A percentile compares a stretch with the other conserved stretches of the same genome.
phyloP scores from a whole-genome alignment of 2,888 invertebrate species.

The Pristionchus mayeri region DNA sequence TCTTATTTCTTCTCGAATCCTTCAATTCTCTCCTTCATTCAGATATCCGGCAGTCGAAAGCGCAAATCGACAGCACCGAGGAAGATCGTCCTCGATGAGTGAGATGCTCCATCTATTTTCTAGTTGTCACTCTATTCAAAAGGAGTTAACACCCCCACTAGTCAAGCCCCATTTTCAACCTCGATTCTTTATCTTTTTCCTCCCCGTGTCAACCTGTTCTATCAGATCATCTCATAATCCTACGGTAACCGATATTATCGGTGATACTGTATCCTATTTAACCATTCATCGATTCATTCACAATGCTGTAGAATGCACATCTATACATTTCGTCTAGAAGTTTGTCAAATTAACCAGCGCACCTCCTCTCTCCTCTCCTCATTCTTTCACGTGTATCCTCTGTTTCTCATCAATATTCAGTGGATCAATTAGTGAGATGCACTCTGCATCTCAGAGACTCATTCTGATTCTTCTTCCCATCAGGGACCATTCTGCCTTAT shows the following conservation, averaged over 20 bases:
- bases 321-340: conserved; percentile 1
- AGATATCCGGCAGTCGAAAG: neutral
- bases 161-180: neutral
- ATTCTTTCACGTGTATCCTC: conserved; percentile 9
- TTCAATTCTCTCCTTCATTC: neutral
- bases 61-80: conserved; percentile 1
- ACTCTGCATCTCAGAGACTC: neutral
- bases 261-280: conserved; percentile 15
- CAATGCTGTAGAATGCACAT: neutral
- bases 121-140: neutral
- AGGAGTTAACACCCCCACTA: neutral
- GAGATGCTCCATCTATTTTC: neutral
- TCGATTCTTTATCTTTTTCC: neutral
- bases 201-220: neutral
- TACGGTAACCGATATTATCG: neutral
- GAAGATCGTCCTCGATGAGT: conserved; percentile 33
- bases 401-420: neutral
- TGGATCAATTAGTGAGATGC: neutral
- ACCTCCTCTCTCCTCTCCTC: neutral
- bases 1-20: neutral
- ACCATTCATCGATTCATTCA: conserved; percentile 4
- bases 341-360: neutral
- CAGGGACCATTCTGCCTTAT: conserved; percentile 11
- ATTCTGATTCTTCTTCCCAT: neutral
- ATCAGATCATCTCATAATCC: neutral